phyloP scores from a whole-genome alignment of 2,888 invertebrate species.

The Harpalus rubripes region DNA sequence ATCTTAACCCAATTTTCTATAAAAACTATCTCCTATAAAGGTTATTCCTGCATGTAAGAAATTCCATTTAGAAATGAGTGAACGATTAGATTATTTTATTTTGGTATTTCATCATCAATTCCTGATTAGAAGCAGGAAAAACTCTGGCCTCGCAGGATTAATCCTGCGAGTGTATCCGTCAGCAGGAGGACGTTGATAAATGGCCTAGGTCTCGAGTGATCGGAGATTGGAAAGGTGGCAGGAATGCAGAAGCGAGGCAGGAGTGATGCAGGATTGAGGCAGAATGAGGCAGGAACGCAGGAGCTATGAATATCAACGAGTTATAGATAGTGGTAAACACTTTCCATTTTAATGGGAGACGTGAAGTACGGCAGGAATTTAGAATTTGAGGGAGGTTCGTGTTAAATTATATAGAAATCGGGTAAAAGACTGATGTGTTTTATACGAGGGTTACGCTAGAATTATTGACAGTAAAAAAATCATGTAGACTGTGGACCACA shows the following conservation, averaged over 20 bases:
- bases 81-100: constrained; percentile 54
- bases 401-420: not conserved
- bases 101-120: constrained; percentile 62
- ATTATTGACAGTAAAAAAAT: no score
- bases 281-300: not conserved
- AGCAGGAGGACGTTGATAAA: constrained; percentile 44
- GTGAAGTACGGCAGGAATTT: not conserved
- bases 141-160: constrained; percentile 28
- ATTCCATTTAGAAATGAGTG: constrained; percentile 58
- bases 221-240: not conserved
- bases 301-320: constrained; percentile 10
- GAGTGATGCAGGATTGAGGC: not conserved
- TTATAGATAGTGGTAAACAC: constrained; percentile 6
- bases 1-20: not conserved
- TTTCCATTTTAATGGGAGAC: not conserved
- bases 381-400: not conserved
- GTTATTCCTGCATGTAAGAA: constrained; percentile 39
- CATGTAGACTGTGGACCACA: no score
- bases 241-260: not conserved
- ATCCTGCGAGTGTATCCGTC: constrained; percentile 47
- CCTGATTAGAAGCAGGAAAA: constrained; percentile 57
- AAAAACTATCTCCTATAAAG: not conserved
- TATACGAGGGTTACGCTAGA: no score
- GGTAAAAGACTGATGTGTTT: no score
- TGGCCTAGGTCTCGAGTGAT: constrained; percentile 19